phyloP scores from a whole-genome alignment of 2,888 invertebrate genomes.

The Eupithecia subumbrata region DNA sequence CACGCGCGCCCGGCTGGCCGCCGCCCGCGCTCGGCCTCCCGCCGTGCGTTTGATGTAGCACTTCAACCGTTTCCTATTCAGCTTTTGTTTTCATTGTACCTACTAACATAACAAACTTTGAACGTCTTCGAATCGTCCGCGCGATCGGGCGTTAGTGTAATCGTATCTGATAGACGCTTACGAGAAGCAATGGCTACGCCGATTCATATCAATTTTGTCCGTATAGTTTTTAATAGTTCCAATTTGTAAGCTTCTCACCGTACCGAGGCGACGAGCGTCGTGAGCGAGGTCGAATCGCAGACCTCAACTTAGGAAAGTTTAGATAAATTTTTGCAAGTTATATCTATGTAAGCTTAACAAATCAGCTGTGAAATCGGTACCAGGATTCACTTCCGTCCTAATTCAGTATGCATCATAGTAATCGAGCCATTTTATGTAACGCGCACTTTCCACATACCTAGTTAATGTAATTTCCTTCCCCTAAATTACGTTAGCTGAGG shows the following conservation, averaged over 20 bases:
- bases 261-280: slow-evolving; percentile 71
- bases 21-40: slow-evolving; percentile 49
- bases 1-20: slow-evolving; percentile 44
- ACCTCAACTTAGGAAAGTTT: slow-evolving; percentile 71
- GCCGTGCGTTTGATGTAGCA: slow-evolving; percentile 60
- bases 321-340: slow-evolving; percentile 79
- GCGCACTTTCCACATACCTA: slow-evolving; percentile 76
- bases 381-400: slow-evolving; percentile 84
- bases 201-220: slow-evolving; percentile 83
- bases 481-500: slow-evolving; percentile 72
- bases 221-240: slow-evolving; percentile 82
- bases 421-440: slow-evolving; percentile 85
- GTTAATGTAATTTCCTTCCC: slow-evolving; percentile 80
- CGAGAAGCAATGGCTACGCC: slow-evolving; percentile 79
- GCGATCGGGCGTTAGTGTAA: slow-evolving; percentile 72
- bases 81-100: slow-evolving; percentile 54
- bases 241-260: slow-evolving; percentile 80
- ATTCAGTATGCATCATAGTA: slow-evolving; percentile 83
- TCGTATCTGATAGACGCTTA: slow-evolving; percentile 79
- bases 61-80: slow-evolving; percentile 52
- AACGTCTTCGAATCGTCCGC: slow-evolving; percentile 68
- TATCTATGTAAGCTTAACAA: slow-evolving; percentile 81
- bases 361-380: slow-evolving; percentile 83
- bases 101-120: slow-evolving; percentile 50
- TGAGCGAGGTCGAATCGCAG: slow-evolving; percentile 65